Evolutionary conservation across 2,797 vertebrate genomes (phyloP), one percentile per base, ranked within the genome.

Genomic region (Spinus olivaceus): DNA sequence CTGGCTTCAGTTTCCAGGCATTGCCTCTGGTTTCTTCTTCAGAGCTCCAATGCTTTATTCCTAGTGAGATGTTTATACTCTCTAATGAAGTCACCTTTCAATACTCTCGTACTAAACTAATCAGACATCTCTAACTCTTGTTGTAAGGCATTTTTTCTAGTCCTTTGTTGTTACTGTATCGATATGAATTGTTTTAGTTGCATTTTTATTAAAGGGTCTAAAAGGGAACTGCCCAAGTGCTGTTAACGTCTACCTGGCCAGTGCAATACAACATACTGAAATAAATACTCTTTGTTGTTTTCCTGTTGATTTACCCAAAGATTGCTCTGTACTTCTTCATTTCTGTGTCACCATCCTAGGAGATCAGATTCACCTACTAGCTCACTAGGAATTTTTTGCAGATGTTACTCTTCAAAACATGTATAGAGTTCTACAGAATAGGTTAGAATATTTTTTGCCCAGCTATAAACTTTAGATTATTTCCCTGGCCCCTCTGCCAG

Each of bases 51-150:
- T 87, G 24, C 39, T 72, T 90, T 74, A 65, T 88, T 94, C 54
- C 78, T 71, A 27, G 46, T 39, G 61, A 76, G 57, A 84, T 83
- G 54, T 83, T 94, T 91, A 35, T 83, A 41, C 12, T 89, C 53
- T 49, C 50, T 95, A 86, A 96, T 88, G 73, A 96, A 95, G 82
- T 94, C 77, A 86, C 93, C 89, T 95, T 93, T 91, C 74, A 91
- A 56, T 87, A 80, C 19, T 63, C 28, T 44, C 44, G n/a, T 78
- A 94, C 47, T 86, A 76, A 96, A 91, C 54, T 78, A 90, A 94
- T 94, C 47, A 69, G 69, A 44, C 33, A 60, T 92, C 35, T 72
- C 72, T 81, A 86, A 65, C 54, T 86, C 87, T 59, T 79, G 72
- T 91, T 88, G 22, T 59, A 88, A 88, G 73, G 80, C 35, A 54